These are phyloP conservation scores for Scaptomyza graminum DNA, from an alignment of 1,140 invertebrate species.

Conservation along the genomic window DNA sequence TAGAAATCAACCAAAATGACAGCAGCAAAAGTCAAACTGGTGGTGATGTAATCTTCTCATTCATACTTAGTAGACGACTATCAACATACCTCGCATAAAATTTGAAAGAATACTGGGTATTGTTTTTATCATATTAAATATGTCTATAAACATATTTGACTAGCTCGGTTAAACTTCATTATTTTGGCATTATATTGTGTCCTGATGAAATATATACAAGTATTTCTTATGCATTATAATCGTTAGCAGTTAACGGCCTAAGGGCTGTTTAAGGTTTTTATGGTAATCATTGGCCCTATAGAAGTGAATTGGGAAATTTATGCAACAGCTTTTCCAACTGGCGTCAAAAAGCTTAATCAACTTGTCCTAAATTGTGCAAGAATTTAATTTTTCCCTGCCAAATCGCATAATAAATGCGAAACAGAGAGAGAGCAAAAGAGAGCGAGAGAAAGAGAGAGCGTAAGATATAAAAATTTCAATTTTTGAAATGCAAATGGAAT, in stretches of 20 bases:
- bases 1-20: slow-evolving; percentile 49
- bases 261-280: not conserved
- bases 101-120: not conserved
- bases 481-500: slow-evolving; percentile 78
- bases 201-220: slow-evolving; percentile 27
- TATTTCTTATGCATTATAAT: slow-evolving; percentile 34
- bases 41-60: not conserved
- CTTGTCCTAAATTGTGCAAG: slow-evolving; percentile 61
- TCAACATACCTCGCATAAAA: not conserved
- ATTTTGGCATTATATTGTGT: slow-evolving; percentile 20
- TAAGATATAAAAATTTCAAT: slow-evolving; percentile 70
- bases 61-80: not conserved
- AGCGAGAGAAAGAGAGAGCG: slow-evolving; percentile 2
- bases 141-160: not conserved
- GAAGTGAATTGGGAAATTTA: slow-evolving; percentile 20
- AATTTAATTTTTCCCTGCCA: slow-evolving; percentile 52
- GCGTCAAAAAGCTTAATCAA: slow-evolving; percentile 63
- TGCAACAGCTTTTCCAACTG: slow-evolving; percentile 49
- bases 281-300: slow-evolving; percentile 18
- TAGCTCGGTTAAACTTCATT: slow-evolving; percentile 13
- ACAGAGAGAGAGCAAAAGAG: not conserved
- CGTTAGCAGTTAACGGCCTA: slow-evolving; percentile 15
- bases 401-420: slow-evolving; percentile 67
- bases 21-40: slow-evolving; percentile 19
- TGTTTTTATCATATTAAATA: no score